Percentiles rank a stretch among this genome's conserved stretches.
These are phyloP conservation scores for Calliopum simillimum DNA, from an alignment of 2,888 invertebrate species.

Conservation along the genomic window DNA sequence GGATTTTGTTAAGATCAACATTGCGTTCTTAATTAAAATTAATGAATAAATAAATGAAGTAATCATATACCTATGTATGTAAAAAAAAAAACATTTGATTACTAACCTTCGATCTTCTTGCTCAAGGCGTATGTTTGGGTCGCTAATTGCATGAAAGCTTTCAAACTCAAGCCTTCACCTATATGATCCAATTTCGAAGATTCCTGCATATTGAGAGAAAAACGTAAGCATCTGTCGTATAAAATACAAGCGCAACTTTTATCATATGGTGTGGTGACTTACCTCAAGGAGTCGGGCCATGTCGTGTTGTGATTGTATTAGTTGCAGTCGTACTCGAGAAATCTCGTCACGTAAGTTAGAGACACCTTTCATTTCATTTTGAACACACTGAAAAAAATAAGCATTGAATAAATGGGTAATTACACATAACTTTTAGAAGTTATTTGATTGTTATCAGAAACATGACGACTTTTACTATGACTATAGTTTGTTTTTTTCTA, in stretches of 20 bases:
- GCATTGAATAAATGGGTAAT: no score
- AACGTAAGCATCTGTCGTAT: not conserved
- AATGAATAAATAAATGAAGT: no score
- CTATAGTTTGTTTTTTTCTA: no score
- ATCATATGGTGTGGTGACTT: slow-evolving; percentile 27
- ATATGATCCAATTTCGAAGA: slow-evolving; percentile 55
- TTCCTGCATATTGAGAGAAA: slow-evolving; percentile 47
- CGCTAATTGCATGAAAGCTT: slow-evolving; percentile 55
- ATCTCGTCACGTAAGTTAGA: slow-evolving; percentile 56
- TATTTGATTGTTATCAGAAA: no score
- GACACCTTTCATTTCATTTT: no score
- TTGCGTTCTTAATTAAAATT: slow-evolving; percentile 59
- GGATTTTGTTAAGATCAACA: slow-evolving; percentile 53
- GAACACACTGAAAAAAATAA: no score
- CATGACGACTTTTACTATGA: no score
- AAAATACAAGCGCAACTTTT: no score
- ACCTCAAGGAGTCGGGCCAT: slow-evolving; percentile 50
- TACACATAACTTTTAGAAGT: no score
- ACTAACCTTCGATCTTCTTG: slow-evolving; percentile 62
- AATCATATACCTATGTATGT: no score
- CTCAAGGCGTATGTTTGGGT: slow-evolving; percentile 55
- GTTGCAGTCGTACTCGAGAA: slow-evolving; percentile 49
- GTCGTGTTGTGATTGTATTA: slow-evolving; percentile 56
- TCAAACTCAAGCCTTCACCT: slow-evolving; percentile 55
- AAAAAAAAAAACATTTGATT: not conserved